Evolutionary conservation across 2,113 vertebrate genomes (phyloP).

Genomic region (Morone chrysops): DNA sequence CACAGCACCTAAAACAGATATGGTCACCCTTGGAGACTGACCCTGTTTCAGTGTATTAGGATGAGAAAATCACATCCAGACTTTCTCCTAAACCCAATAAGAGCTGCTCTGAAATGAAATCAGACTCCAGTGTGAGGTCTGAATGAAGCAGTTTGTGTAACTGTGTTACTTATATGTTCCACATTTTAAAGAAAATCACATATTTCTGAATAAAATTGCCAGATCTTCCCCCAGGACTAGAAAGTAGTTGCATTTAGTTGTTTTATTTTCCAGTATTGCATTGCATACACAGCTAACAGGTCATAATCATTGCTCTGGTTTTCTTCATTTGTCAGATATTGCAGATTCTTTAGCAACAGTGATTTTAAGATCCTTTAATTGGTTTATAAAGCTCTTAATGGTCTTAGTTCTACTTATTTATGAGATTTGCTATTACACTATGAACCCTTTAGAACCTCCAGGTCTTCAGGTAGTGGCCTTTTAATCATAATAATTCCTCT

Average conservation of each 20-base stretch:
- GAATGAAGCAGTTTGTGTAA: constrained; percentile 4
- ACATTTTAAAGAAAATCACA: not conserved
- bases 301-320: not conserved
- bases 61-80: constrained; percentile 55
- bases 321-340: no score
- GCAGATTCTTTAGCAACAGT: no score
- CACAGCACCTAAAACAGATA: constrained; percentile 69
- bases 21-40: constrained; percentile 52
- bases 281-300: not conserved
- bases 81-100: constrained; percentile 28
- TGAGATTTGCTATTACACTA: no score
- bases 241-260: no score
- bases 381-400: no score
- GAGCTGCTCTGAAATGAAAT: constrained; percentile 23
- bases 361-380: no score
- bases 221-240: not conserved
- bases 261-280: not conserved
- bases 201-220: not conserved
- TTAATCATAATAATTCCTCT: no score
- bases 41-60: constrained; percentile 38
- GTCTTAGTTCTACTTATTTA: no score
- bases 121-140: constrained; percentile 9
- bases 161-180: not conserved
- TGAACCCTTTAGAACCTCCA: no score
- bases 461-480: no score